phyloP scores from a whole-genome alignment of 2,113 vertebrate genomes.

The Promerops cafer region DNA sequence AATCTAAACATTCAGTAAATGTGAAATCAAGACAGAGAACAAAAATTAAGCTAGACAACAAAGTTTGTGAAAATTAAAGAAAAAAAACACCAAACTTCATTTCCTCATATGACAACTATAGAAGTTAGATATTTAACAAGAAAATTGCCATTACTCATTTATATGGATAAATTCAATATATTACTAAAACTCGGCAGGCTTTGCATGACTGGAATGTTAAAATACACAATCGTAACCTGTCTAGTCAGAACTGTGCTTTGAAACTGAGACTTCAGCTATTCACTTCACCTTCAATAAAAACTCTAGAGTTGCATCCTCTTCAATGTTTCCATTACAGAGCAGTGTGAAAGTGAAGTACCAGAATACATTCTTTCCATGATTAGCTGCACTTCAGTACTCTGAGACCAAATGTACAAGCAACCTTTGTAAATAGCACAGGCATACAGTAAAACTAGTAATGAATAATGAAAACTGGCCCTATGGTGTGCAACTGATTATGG shows the following conservation, averaged over 20 bases:
- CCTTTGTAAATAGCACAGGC: background rate
- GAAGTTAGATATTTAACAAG: background rate
- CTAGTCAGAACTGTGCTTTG: background rate
- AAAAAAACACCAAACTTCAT: background rate
- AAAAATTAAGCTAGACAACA: background rate
- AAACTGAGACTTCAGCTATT: background rate
- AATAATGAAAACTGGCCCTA: background rate
- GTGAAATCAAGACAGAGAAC: background rate
- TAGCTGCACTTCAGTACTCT: background rate
- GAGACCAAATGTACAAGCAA: background rate
- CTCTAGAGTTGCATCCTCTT: background rate
- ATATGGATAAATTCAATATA: background rate
- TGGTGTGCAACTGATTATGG: background rate
- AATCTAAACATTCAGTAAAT: background rate
- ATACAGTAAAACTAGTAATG: background rate
- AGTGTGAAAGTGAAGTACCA: background rate
- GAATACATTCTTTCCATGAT: background rate
- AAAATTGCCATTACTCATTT: background rate
- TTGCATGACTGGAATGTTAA: background rate
- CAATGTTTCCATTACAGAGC: background rate
- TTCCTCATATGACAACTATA: background rate
- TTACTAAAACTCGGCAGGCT: background rate
- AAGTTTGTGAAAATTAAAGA: background rate
- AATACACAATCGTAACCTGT: background rate
- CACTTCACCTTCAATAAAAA: background rate